Percentiles rank a stretch among this genome's conserved stretches.
phyloP scores from a whole-genome alignment of 2,888 invertebrate species.

The Priocnemis perturbator region DNA sequence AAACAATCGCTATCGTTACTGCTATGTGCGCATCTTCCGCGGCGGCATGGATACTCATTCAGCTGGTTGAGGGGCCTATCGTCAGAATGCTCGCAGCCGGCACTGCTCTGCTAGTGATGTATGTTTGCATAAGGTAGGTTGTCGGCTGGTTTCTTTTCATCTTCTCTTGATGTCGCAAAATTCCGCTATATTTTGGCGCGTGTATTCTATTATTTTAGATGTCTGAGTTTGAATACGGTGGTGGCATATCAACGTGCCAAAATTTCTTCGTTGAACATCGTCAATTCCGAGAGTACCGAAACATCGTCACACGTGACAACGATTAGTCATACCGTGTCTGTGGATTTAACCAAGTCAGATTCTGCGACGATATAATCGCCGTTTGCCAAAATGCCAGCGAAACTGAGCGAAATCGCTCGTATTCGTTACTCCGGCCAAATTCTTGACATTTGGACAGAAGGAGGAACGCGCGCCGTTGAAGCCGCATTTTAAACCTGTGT shows the following conservation, averaged over 20 bases:
- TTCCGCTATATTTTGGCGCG: no score
- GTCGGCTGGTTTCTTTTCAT: background rate
- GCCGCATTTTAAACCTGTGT: no score
- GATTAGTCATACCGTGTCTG: conserved; percentile 77
- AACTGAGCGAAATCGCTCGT: no score
- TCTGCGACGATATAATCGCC: conserved; percentile 46
- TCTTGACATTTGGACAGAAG: no score
- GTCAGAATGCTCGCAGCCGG: conserved; percentile 89
- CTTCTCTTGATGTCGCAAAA: no score
- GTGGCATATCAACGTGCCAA: conserved; percentile 94
- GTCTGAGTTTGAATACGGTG: conserved; percentile 90
- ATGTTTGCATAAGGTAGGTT: conserved; percentile 87
- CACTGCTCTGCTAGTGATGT: conserved; percentile 87
- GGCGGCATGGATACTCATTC: conserved; percentile 87
- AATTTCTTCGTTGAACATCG: conserved; percentile 89
- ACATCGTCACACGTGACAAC: conserved; percentile 73
- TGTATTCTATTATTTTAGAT: conserved; percentile 77
- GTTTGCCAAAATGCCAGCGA: conserved; percentile 1
- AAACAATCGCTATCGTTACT: conserved; percentile 87
- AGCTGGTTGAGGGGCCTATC: conserved; percentile 86
- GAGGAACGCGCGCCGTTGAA: no score
- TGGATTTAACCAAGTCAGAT: conserved; percentile 72
- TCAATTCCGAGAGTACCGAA: conserved; percentile 69
- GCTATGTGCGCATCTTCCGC: conserved; percentile 87
- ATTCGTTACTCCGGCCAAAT: no score